Conservation (phyloP, 1,140 invertebrate genomes). For the Aphaenogaster ashmeadi region DNA sequence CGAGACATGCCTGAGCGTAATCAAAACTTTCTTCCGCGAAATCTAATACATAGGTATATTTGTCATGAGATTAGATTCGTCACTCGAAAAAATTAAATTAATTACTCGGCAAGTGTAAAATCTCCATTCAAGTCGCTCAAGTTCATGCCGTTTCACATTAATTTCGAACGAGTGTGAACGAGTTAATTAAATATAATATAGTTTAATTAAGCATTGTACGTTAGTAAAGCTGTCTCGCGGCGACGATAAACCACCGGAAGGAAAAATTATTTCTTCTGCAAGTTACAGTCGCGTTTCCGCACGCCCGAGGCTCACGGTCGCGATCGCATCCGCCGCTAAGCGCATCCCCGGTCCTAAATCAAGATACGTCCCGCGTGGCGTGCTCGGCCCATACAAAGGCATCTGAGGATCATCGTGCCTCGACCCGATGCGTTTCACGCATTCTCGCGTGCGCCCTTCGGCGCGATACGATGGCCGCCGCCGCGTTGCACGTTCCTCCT, state of each 20-base stretch:
- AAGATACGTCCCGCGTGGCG: conserved; percentile 62
- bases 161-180: neutral
- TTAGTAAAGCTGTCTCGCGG: neutral
- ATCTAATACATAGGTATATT: neutral
- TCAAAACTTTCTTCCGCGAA: neutral
- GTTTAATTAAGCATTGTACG: neutral
- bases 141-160: neutral
- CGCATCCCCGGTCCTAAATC: conserved; percentile 54
- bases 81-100: neutral
- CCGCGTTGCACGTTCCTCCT: conserved; percentile 70
- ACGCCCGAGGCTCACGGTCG: conserved; percentile 20
- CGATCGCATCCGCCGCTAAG: conserved; percentile 56
- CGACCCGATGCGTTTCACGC: conserved; percentile 73
- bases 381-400: conserved; percentile 52
- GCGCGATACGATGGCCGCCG: conserved; percentile 64
- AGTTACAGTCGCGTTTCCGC: conserved; percentile 44
- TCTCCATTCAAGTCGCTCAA: neutral
- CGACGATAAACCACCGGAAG: neutral
- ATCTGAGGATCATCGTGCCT: conserved; percentile 56
- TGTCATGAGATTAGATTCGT: neutral
- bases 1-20: neutral
- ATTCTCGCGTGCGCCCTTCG: conserved; percentile 74
- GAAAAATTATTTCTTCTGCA: neutral
- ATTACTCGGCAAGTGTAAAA: neutral
- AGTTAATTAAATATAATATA: neutral